Conservation (phyloP, 2,888 invertebrate species). For the Aphodius granarius region DNA sequence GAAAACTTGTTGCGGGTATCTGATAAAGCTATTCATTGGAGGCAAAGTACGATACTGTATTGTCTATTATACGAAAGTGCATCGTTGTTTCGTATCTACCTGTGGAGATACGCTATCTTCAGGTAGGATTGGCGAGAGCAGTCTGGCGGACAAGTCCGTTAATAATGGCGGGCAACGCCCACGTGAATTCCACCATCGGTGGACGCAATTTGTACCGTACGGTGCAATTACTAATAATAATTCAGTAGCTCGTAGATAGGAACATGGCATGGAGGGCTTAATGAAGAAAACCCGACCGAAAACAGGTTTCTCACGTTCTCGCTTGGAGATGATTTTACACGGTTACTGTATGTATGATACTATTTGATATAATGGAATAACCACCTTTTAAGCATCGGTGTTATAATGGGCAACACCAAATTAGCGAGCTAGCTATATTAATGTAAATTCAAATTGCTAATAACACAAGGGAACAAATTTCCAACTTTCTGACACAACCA, state of each 20-base stretch:
- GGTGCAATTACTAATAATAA: conserved; percentile 14
- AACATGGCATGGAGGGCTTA: conserved; percentile 2
- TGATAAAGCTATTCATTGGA: conserved; percentile 10
- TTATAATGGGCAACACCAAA: no score
- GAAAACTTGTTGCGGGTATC: conserved; percentile 6
- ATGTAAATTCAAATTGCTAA: no score
- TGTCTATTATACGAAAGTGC: background rate
- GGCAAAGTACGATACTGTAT: background rate
- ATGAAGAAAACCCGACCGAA: background rate
- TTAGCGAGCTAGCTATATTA: no score
- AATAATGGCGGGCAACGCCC: conserved; percentile 13
- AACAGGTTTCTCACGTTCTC: conserved; percentile 1
- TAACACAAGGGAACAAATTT: no score
- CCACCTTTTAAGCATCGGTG: no score
- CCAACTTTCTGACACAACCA: no score
- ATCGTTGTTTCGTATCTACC: background rate
- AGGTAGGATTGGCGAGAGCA: background rate
- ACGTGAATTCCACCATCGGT: conserved; percentile 8
- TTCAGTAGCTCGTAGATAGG: conserved; percentile 9
- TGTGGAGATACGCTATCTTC: background rate
- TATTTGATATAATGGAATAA: no score
- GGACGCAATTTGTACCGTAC: conserved; percentile 10
- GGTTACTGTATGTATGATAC: no score
- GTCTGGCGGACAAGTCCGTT: conserved; percentile 3
- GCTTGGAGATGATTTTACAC: background rate